Conservation (phyloP, 2,888 invertebrate species). For the Agriotes lineatus region DNA sequence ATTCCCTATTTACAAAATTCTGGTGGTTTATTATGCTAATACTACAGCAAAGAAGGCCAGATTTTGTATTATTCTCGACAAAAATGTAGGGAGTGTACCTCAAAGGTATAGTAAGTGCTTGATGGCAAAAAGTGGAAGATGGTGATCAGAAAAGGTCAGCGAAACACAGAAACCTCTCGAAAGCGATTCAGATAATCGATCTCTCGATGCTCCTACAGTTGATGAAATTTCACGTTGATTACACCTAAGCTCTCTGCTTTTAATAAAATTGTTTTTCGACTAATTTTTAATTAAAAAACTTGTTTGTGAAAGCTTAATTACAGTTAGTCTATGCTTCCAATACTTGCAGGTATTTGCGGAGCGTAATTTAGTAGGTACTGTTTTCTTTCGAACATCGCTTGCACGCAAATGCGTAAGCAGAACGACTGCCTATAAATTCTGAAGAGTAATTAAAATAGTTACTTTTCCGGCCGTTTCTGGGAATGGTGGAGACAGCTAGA, state of each 20-base stretch:
- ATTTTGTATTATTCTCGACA: too few species aligned
- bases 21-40: too few species aligned
- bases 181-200: conserved; percentile 13
- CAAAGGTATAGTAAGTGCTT: conserved; percentile 13
- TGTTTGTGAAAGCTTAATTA: conserved; percentile 11
- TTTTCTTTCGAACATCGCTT: conserved; percentile 6
- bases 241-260: conserved; percentile 6
- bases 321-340: conserved; percentile 5
- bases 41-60: too few species aligned
- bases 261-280: conserved; percentile 9
- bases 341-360: background rate
- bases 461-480: background rate
- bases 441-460: conserved; percentile 3
- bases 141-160: conserved; percentile 13
- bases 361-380: conserved; percentile 1
- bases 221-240: conserved; percentile 11
- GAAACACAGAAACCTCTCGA: conserved; percentile 1
- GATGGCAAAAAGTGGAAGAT: conserved; percentile 17
- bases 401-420: background rate
- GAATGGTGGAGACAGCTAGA: background rate
- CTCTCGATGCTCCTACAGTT: background rate
- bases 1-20: too few species aligned
- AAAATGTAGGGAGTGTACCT: too few species aligned
- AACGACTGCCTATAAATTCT: background rate
- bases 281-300: conserved; percentile 13